Base-by-base conservation (phyloP, 2,888 invertebrate genomes). In the Oscheius sp. region DNA sequence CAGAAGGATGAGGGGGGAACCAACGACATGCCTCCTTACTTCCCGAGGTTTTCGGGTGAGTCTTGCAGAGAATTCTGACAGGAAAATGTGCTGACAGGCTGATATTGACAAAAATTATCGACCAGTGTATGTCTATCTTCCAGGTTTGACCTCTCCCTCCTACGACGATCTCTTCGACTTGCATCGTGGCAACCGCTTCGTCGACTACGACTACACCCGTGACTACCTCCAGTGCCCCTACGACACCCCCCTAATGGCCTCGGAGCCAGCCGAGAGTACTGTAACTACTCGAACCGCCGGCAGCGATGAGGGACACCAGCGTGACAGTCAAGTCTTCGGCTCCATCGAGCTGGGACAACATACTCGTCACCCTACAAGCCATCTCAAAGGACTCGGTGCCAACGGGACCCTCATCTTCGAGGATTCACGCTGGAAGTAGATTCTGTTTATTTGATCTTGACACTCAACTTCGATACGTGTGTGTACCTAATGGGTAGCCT, bases 111-210 rank as follows among this genome's bases (percentile, higher is more conserved):
- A 50, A 50, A 50, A 50, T 50, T 50, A 50, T 50, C 50, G 13
- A 11, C 9, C 13, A 9, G 13, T 50, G 9, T 50, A 13, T 50
- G 50, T 50, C 21, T 21, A 21, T 21, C 21, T 21, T 21, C 21
- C 21, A 80, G 82, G 84, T 1, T 71, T 85, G 35, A 85, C 82
- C 1, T 84, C 85, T 32, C 83, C 85, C 4, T 82, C 82, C 51
- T 85, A 85, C 73, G 85, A 85, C 73, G 85, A 85, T 66, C 60
- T 85, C 32, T 82, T 85, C 62, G 84, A 84, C 62, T 79, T 60
- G 33, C 42, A 42, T 55, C 57, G 68, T 7, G 47, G 74, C 32
- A 59, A 66, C 42, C 66, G 74, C 13, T 72, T 62, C 53, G 59
- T 53, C 35, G 68, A 66, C 50, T 74, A 74, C 51, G 74, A 74